These are phyloP conservation scores for Pseudorhombus dupliciocellatus DNA, from an alignment of 2,113 vertebrate species.

Conservation along the genomic window DNA sequence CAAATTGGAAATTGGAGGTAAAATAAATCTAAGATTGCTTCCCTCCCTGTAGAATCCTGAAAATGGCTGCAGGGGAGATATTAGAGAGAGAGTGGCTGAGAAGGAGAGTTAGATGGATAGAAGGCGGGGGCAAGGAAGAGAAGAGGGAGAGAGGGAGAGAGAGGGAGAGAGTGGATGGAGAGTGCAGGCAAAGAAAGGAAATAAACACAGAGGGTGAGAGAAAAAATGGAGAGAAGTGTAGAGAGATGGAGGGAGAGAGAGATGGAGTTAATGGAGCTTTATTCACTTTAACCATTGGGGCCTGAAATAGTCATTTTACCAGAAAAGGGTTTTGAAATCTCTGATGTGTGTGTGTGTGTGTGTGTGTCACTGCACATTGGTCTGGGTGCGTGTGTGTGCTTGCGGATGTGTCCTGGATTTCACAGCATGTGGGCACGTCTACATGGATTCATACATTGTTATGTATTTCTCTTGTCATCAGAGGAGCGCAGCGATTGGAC, in stretches of 20 bases:
- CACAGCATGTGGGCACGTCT: conserved; percentile 19
- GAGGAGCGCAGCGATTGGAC: conserved; percentile 3
- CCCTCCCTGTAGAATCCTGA: conserved; percentile 76
- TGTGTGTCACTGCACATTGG: conserved; percentile 11
- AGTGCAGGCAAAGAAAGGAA: conserved; percentile 23
- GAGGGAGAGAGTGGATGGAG: conserved; percentile 1
- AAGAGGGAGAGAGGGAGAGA: conserved; percentile 3
- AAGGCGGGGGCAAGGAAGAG: conserved; percentile 37
- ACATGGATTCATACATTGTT: conserved; percentile 6
- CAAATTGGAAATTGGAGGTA: conserved; percentile 79
- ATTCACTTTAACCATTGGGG: conserved; percentile 60
- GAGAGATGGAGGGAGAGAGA: conserved; percentile 18
- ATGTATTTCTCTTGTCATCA: conserved; percentile 7
- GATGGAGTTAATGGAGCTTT: conserved; percentile 57
- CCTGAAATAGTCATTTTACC: conserved; percentile 65
- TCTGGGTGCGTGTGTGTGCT: conserved; percentile 30
- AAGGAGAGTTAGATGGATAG: conserved; percentile 66
- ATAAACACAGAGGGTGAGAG: conserved; percentile 38
- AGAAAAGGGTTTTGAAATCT: conserved; percentile 33
- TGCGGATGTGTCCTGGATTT: conserved; percentile 41
- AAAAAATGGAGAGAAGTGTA: conserved; percentile 26
- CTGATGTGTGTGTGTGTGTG: conserved; percentile 6
- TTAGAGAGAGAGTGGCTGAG: conserved; percentile 62
- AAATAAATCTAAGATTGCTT: conserved; percentile 75
- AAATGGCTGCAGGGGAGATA: conserved; percentile 77